A percentile compares a stretch with the other conserved stretches of the same genome.
Conservation (phyloP, 1,140 invertebrate genomes). For the Drosophila miranda region DNA sequence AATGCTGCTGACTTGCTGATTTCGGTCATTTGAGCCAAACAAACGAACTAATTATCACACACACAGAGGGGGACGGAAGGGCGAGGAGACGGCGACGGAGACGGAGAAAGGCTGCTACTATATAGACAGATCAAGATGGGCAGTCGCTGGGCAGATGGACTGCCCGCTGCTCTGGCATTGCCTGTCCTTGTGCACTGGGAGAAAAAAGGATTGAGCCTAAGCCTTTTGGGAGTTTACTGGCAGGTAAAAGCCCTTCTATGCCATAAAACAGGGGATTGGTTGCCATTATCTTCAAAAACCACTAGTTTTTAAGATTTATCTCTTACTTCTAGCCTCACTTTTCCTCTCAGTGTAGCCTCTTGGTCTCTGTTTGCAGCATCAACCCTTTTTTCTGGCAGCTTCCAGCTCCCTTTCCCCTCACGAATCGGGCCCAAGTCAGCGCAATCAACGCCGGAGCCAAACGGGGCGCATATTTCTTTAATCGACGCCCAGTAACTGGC, state of each 20-base stretch:
- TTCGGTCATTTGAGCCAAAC: conserved; percentile 62
- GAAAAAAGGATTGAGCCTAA: not conserved
- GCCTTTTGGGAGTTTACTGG: no score
- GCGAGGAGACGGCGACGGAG: not conserved
- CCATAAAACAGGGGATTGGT: no score
- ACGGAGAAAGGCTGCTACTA: not conserved
- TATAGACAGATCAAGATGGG: conserved; percentile 27
- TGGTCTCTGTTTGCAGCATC: conserved; percentile 45
- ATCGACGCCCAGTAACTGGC: conserved; percentile 65
- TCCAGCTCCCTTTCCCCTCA: conserved; percentile 5
- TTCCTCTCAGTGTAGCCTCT: no score
- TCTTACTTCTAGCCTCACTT: no score
- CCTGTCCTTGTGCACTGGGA: conserved; percentile 17
- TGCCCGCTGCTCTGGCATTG: conserved; percentile 35
- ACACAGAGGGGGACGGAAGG: conserved; percentile 10
- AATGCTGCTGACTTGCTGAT: conserved; percentile 62
- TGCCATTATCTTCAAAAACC: no score
- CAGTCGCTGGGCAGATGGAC: conserved; percentile 20
- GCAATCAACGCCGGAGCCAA: conserved; percentile 59
- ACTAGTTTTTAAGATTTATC: no score
- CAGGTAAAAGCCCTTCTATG: no score
- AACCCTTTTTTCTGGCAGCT: conserved; percentile 50
- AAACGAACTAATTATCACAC: conserved; percentile 78
- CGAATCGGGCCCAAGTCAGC: conserved; percentile 61
- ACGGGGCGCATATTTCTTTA: conserved; percentile 70